Evolutionary conservation across 2,113 vertebrate genomes (phyloP), one percentile per base, ranked within the genome.

Genomic region (Fregetta grallaria): DNA sequence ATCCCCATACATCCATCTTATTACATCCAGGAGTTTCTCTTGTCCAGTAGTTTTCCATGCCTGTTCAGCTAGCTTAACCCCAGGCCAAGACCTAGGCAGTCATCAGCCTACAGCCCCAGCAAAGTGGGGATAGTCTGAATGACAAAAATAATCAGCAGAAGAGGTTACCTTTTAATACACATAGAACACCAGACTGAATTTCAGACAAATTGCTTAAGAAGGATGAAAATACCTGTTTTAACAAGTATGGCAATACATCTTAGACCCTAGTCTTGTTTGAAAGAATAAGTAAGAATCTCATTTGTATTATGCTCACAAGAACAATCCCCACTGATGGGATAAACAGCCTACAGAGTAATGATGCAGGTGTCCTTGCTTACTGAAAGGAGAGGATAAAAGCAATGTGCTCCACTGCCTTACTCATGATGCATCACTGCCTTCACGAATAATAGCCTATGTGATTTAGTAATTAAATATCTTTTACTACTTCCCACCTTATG

Each of bases 391-490:
- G 50, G 49, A 80, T 88, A 95, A 94, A 92, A 95, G 55, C 49
- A 93, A 16, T 74, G 68, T 52, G 30, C 36, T 95, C 23, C 55
- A 59, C 71, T 93, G 55, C 68, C 68, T 94, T 80, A 76, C 88
- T 94, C 75, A 71, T 80, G 90, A 88, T 93, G 63, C 76, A 86
- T 77, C 78, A n/a, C 72, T 84, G 82, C 76, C 68, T 90, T 87
- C 88, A 84, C 15, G 3, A 88, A 84, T 80, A 90, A 96, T 70
- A 83, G 75, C 38, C 38, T 80, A 7, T 55, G 55, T 92, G 86
- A 96, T 94, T 92, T 90, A 93, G 82, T 92, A 96, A 93, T 97
- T 96, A 96, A 92, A 93, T 88, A 80, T 62, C 72, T 36, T 81
- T 76, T 96, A 44, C 68, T 88, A 65, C 75, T 96, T 79, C 79